Evolutionary conservation across 2,113 vertebrate species (phyloP).

Genomic region (Morone chrysops): DNA sequence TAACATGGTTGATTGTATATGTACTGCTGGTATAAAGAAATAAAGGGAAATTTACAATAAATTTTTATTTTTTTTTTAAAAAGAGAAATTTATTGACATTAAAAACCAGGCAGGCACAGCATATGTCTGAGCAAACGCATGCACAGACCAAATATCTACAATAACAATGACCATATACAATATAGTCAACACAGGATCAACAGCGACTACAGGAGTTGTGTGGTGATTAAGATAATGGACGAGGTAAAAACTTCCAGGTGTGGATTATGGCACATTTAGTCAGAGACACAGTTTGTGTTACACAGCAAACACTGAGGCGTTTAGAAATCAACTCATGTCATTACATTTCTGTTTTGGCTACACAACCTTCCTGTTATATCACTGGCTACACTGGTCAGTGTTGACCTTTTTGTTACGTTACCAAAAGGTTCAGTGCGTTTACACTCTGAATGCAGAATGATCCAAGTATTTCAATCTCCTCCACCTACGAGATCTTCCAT

Average conservation of each 20-base stretch:
- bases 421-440: background rate
- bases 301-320: slow-evolving; percentile 35
- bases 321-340: slow-evolving; percentile 1
- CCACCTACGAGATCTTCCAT: background rate
- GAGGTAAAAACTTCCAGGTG: slow-evolving; percentile 4
- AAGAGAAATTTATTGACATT: slow-evolving; percentile 69
- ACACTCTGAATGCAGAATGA: background rate
- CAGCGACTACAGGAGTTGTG: slow-evolving; percentile 24
- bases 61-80: background rate
- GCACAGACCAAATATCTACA: slow-evolving; percentile 60
- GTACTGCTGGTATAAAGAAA: background rate
- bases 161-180: slow-evolving; percentile 43
- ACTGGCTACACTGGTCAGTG: background rate
- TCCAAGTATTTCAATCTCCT: background rate
- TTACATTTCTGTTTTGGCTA: background rate
- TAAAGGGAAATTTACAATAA: background rate
- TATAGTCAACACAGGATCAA: slow-evolving; percentile 32
- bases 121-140: slow-evolving; percentile 46
- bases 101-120: slow-evolving; percentile 62
- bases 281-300: slow-evolving; percentile 30
- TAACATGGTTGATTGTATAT: background rate
- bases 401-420: background rate
- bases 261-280: slow-evolving; percentile 12
- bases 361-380: background rate
- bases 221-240: background rate